Evolutionary conservation across 2,888 invertebrate genomes (phyloP), one percentile per base, ranked within the genome.

Genomic region (Acronicta leporina): DNA sequence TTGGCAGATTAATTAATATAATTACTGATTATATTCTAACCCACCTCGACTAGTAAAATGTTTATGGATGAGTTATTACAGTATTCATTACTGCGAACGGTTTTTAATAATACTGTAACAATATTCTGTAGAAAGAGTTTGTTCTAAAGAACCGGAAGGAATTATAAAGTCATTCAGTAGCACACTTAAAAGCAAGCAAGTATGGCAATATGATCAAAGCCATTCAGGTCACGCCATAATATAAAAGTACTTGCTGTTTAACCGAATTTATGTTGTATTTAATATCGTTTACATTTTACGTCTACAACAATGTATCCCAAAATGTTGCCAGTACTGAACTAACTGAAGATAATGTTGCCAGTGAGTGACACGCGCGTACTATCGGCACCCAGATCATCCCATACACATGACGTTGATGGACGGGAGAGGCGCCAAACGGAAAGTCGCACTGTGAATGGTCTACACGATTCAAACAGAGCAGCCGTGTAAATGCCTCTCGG

Each of bases 351-450:
- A 49, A 50, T 53, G 43, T 70, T 16, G 7, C 2, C 8, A 41
- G 6, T 50, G 64, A 69, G 47, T 64, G 68, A 55, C 65, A 51
- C 25, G 38, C 42, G 15, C 33, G 35, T 33, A 69, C 64, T 48
- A 51, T 40, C 48, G 16, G 8, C 45, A 46, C 68, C 54, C 43
- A 68, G 68, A 68, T 70, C 68, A 49, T 69, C 64, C 53, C 47
- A 54, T 13, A 33, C 59, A 51, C 38, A 43, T 13, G 41, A 69
- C 53, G 33, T 45, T 69, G 64, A 69, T 25, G 45, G 69, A 53
- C 53, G 30, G 63, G 27, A 16, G 42, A 16, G 45, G 16, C 52
- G 42, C 38, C 15, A 7, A 8, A 9, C 52, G 43, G 48, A 49
- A 65, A 51, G 59, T 35, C 64, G 46, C 16, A 3, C 40, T 5